Evolutionary conservation across 2,888 invertebrate genomes (phyloP).

Genomic region (Latrodectus elegans): DNA sequence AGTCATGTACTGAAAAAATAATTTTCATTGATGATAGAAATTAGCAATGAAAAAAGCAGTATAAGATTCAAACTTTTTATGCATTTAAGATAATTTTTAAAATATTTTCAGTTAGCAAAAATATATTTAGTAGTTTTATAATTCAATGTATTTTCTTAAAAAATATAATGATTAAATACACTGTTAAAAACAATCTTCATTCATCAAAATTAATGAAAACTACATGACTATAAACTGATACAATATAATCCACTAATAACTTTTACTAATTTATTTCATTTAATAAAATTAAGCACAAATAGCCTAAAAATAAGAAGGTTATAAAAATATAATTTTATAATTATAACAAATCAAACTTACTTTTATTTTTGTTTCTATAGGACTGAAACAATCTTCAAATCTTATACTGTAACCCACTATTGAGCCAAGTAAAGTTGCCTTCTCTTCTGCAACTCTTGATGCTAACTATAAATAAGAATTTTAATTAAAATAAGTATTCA

Average conservation of each 20-base stretch:
- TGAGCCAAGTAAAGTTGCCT: slow-evolving; percentile 84
- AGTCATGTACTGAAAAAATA: slow-evolving; percentile 86
- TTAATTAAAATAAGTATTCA: neutral
- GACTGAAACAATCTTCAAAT: slow-evolving; percentile 77
- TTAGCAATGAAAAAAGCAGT: neutral
- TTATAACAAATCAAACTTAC: slow-evolving; percentile 14
- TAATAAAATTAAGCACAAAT: neutral
- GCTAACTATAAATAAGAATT: slow-evolving; percentile 79
- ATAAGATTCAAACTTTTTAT: neutral
- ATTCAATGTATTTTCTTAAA: too few species aligned
- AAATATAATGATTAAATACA: neutral
- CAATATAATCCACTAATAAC: neutral
- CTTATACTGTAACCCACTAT: slow-evolving; percentile 90
- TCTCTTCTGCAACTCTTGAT: slow-evolving; percentile 90
- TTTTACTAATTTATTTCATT: neutral
- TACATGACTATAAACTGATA: neutral
- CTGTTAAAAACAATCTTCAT: neutral
- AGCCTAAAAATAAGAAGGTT: neutral
- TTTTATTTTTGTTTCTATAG: slow-evolving; percentile 75
- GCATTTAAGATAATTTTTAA: neutral
- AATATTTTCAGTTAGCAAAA: too few species aligned
- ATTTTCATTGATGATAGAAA: neutral
- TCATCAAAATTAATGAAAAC: neutral
- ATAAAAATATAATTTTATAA: neutral
- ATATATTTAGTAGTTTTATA: too few species aligned